Conservation (phyloP, 2,888 invertebrate species). For the Oxyteleia sp. region DNA sequence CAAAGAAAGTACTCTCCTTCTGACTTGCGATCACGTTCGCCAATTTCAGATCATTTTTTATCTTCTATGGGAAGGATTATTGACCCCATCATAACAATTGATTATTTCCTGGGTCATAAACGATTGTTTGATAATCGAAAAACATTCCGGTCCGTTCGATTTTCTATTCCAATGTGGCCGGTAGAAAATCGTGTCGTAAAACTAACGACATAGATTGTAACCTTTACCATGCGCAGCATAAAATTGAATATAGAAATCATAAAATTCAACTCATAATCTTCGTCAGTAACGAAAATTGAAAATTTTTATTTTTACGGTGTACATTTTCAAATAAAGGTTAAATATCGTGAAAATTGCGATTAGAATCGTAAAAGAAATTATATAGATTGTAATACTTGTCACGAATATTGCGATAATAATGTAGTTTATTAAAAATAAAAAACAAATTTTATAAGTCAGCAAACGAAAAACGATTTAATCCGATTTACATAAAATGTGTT, state of each 20-base stretch:
- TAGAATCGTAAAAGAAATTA: too few relatives aligned
- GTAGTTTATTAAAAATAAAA: too few relatives aligned
- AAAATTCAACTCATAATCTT: neutral
- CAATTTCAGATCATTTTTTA: slow-evolving; percentile 79
- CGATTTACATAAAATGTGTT: too few relatives aligned
- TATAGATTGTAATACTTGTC: too few relatives aligned
- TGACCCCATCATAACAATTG: slow-evolving; percentile 50
- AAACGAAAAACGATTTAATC: too few relatives aligned
- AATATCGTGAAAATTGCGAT: too few relatives aligned
- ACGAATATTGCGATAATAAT: too few relatives aligned
- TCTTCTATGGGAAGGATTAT: slow-evolving; percentile 59
- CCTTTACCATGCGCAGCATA: neutral
- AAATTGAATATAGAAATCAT: neutral
- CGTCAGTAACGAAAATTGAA: neutral
- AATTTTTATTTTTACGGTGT: too few relatives aligned
- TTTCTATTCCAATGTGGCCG: neutral
- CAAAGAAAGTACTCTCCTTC: slow-evolving; percentile 86
- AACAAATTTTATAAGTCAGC: too few relatives aligned
- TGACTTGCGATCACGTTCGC: slow-evolving; percentile 80
- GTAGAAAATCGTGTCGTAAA: neutral
- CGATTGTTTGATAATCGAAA: slow-evolving; percentile 48
- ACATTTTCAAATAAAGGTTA: neutral
- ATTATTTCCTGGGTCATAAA: slow-evolving; percentile 57
- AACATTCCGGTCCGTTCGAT: slow-evolving; percentile 9
- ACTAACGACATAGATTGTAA: neutral